Base-by-base conservation (phyloP, 2,888 invertebrate genomes). In the Scaptomyza reducta region DNA sequence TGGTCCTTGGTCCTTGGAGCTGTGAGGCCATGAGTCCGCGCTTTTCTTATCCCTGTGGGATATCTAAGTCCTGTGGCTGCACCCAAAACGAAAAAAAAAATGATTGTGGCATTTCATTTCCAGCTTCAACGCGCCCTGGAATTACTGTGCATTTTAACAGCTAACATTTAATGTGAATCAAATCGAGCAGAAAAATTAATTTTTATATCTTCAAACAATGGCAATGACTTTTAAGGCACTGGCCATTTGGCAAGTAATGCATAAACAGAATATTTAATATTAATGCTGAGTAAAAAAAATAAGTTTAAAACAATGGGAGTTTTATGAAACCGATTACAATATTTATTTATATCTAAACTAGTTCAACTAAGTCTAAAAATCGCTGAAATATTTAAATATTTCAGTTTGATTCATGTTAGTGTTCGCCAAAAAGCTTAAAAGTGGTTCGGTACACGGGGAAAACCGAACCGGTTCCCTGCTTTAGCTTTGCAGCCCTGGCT, bases 151-250 rank as follows among this genome's bases (percentile, higher is more conserved):
- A 75, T 69, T 80, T 88, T 79, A 74, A 74, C 79, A 83, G 74
- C 72, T 77, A 85, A 40, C 16, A 77, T 86, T 80, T 87, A 89
- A 88, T 88, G 86, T 74, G 80, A 79, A 87, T 77, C 86, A 90
- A 91, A 90, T 91, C 88, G 90, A 89, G 86, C 87, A 87, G 89
- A 90, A 90, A 85, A 86, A 74, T 68, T 63, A 62, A 77, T 64
- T 58, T 66, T 74, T 54, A 55, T 64, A 58, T 58, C 60, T 55
- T 22, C 40, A 57, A 65, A 40, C 46, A 71, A 59, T 54, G 18
- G 27, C 61, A 54, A 71, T 57, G 56, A 61, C 49, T 65, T 40
- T 22, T 29, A 22, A 9, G 42, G 35, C 22, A 7, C 27, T 27
- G 22, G 5, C 22, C 22, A 22, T 22, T 22, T 22, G 22, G 22